phyloP scores from a whole-genome alignment of 37 sponge, comb jelly and placozoan genomes.

The Theonella swinhoei region DNA sequence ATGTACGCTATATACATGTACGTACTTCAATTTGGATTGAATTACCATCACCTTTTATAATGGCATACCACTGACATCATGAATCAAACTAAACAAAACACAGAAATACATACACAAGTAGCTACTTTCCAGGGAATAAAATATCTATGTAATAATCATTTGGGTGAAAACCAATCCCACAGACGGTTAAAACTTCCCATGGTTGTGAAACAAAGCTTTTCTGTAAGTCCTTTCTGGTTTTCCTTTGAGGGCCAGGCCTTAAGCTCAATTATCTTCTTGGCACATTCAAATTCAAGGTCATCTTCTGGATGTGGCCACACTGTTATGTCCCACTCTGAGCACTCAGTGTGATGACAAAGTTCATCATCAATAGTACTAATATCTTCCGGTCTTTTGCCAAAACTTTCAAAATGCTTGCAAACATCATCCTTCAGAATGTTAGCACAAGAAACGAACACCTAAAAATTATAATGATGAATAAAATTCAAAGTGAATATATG shows the following conservation, averaged over 20 bases:
- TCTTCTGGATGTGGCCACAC: constrained; percentile 35
- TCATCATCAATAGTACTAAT: constrained; percentile 80
- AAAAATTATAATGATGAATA: not conserved
- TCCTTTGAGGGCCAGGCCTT: constrained; percentile 48
- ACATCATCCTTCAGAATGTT: constrained; percentile 60
- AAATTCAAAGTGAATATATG: no score
- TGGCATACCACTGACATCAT: no score
- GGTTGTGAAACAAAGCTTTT: constrained; percentile 44
- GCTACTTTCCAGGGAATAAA: no score
- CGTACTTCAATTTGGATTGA: no score
- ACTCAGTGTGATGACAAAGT: constrained; percentile 75
- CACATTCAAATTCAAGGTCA: constrained; percentile 75
- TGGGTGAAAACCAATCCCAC: constrained; percentile 72
- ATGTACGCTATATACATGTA: no score
- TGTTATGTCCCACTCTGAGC: constrained; percentile 54
- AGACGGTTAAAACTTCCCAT: constrained; percentile 49
- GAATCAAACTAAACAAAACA: no score
- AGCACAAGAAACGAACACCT: constrained; percentile 75
- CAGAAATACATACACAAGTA: no score
- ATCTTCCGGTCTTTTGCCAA: constrained; percentile 51
- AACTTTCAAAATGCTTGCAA: constrained; percentile 68
- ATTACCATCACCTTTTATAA: no score
- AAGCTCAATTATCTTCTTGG: constrained; percentile 60
- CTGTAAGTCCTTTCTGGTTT: constrained; percentile 46
- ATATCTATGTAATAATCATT: no score